Evolutionary conservation across 2,888 invertebrate species (phyloP), one percentile per base, ranked within the genome.

Genomic region (Drosophila cyrtoloma): DNA sequence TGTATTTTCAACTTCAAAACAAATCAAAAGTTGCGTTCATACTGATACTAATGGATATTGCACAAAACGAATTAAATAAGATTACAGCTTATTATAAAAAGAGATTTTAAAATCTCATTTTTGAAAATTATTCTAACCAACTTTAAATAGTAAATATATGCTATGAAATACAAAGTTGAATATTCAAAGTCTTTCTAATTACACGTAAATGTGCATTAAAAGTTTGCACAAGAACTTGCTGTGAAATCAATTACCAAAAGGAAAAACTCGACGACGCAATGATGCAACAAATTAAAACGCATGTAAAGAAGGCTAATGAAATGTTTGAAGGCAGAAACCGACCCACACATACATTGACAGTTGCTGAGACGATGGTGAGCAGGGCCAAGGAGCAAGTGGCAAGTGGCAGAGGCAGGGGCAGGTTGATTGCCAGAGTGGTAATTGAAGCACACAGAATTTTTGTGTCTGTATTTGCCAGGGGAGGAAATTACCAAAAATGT

Each of bases 281-380:
- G 88, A 87, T 85, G 86, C 86, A 87, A 85, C 81, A 86, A 86
- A 86, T 86, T 85, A 81, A 82, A 84, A 77, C 75, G 74, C 79
- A 86, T 81, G 64, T 77, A 77, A 71, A 56, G 70, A 67, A 62
- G 62, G 84, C 84, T 84, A 84, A 84, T 82, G 84, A 86, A 84
- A 84, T 73, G 73, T 72, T 79, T 74, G 64, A 78, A 55, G 50
- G 51, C 52, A 66, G 59, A 55, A 51, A 37, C 32, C 33, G 39
- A 9, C 39, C 28, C 37, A 52, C n/a, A 26, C 6, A 26, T 16
- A 16, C 26, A 26, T 26, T 16, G 22, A 50, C 26, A 26, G 26
- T 16, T 50, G 16, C 50, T 50, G 26, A 22, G 44, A 22, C 3
- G 12, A 22, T 22, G 22, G 12, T 6, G 22, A 16, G 26, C 47